A percentile compares a stretch with the other conserved stretches of the same genome.
Evolutionary conservation across 2,797 vertebrate genomes (phyloP).

Genomic region (Taenioides sp.): DNA sequence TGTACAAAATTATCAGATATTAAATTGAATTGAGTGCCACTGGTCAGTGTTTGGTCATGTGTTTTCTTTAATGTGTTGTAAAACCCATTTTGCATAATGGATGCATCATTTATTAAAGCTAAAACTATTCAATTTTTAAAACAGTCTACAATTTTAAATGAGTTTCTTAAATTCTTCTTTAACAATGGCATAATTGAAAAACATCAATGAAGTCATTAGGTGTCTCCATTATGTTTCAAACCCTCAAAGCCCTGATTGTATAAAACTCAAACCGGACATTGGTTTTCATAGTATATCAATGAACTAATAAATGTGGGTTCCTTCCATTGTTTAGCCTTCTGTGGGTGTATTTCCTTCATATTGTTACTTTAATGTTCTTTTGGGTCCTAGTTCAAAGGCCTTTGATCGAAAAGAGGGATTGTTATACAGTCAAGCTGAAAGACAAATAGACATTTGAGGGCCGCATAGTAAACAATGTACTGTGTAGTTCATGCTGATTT

Average conservation of each 20-base stretch:
- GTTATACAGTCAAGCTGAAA: constrained; percentile 15
- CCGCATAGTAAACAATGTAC: background rate
- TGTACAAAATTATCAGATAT: constrained; percentile 39
- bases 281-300: constrained; percentile 41
- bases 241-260: constrained; percentile 34
- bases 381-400: constrained; percentile 46
- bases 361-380: constrained; percentile 43
- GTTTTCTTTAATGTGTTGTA: background rate
- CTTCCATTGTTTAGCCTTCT: constrained; percentile 57
- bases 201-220: constrained; percentile 45
- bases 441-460: constrained; percentile 18
- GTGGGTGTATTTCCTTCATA: constrained; percentile 59
- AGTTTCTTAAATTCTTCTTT: background rate
- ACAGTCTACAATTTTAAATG: background rate
- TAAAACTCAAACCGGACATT: constrained; percentile 5
- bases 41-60: constrained; percentile 35
- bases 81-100: background rate
- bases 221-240: constrained; percentile 9
- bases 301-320: constrained; percentile 50
- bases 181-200: background rate
- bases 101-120: background rate
- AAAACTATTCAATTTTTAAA: background rate
- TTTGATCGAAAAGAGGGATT: constrained; percentile 38
- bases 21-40: constrained; percentile 64
- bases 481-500: background rate